These are phyloP conservation scores for Alligator mississippiensis DNA, from an alignment of 2,113 vertebrate genomes.

Conservation along the genomic window DNA sequence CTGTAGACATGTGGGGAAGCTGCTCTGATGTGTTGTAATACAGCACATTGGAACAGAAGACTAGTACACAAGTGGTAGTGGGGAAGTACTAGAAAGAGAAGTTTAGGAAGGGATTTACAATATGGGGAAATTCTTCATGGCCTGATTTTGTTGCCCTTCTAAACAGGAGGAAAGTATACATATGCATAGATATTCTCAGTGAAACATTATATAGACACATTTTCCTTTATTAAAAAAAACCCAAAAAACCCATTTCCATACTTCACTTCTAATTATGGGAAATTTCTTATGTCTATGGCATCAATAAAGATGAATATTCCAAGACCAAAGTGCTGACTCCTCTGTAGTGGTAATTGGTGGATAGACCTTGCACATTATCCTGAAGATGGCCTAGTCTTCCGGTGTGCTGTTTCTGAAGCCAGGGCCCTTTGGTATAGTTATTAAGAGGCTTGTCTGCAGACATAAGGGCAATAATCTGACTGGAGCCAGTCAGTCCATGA, in stretches of 20 bases:
- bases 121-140: slow-evolving; percentile 3
- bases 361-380: neutral
- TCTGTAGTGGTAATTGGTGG: neutral
- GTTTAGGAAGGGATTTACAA: slow-evolving; percentile 45
- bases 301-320: neutral
- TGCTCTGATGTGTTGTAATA: too few species aligned
- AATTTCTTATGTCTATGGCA: neutral
- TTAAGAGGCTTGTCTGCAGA: slow-evolving; percentile 64
- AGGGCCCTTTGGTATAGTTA: neutral
- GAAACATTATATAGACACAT: neutral
- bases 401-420: slow-evolving; percentile 17
- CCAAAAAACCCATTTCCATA: neutral
- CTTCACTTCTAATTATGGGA: slow-evolving; percentile 2
- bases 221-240: neutral
- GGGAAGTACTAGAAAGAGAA: neutral
- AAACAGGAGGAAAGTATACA: slow-evolving; percentile 20
- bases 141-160: slow-evolving; percentile 11
- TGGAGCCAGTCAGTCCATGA: slow-evolving; percentile 69
- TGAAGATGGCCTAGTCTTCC: slow-evolving; percentile 19
- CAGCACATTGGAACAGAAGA: too few species aligned
- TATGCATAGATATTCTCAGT: neutral
- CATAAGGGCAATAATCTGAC: slow-evolving; percentile 64
- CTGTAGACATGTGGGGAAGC: too few species aligned
- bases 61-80: neutral
- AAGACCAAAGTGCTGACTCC: neutral